Evolutionary conservation across 2,113 vertebrate genomes (phyloP), one percentile per base, ranked within the genome.

Genomic region (Eupsittula cactorum): DNA sequence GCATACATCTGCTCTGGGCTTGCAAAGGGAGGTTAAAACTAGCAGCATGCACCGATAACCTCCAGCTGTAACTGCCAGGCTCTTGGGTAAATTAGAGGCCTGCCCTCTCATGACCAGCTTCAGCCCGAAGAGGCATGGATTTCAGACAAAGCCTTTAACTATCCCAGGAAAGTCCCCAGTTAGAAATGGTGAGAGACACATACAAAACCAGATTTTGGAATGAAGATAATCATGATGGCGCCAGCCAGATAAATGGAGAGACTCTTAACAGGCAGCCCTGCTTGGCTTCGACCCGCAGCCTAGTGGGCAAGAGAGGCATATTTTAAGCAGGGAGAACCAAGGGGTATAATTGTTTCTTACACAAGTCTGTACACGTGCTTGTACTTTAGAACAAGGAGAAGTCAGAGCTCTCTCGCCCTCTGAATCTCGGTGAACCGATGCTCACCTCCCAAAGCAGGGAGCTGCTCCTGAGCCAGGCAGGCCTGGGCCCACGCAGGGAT

Each of bases 301-400:
- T 81, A 59, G 85, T 27, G 49, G 68, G 44, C 53, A 67, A 65
- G 39, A 46, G 37, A 81, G 35, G 29, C 7, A 0, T 47, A 83
- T 94, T 80, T 92, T 57, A 82, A 73, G 67, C 67, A 77, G 28
- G 33, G 55, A 78, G 49, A 91, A 83, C 28, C 39, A 53, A 37
- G 29, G 64, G 27, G 11, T 63, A 7, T 63, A 86, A 75, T 44
- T 92, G 62, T 71, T 69, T 80, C 60, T 92, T 84, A 89, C 27
- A 82, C 37, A 88, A 88, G 46, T 41, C 37, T 49, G 16, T n/a
- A 16, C 0, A 0, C 0, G 1, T 25, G 65, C 20, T 76, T 82
- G 81, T 85, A 49, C 37, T 94, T 88, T 31, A 82, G 87, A 82
- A 82, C 62, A 70, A 83, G 52, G 55, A 75, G 49, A 91, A 94